phyloP scores from a whole-genome alignment of 2,797 vertebrate genomes.

The Malacoctenus gilli region DNA sequence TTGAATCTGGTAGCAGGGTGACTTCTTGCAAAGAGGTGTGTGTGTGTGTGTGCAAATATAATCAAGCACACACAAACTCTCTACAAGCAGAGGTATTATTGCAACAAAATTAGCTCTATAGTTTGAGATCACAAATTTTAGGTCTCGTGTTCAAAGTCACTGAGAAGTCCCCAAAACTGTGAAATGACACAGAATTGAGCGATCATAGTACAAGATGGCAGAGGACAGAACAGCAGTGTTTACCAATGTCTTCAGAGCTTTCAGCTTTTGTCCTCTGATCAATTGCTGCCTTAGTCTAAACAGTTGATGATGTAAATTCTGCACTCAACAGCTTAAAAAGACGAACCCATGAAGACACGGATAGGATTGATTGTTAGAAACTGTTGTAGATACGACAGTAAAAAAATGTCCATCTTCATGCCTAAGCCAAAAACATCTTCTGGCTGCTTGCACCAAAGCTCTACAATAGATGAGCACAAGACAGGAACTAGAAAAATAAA shows the following conservation, averaged over 20 bases:
- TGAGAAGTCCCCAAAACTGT: too few relatives aligned
- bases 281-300: background rate
- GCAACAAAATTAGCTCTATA: too few relatives aligned
- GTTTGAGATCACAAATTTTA: too few relatives aligned
- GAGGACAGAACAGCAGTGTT: background rate
- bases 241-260: background rate
- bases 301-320: background rate
- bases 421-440: background rate
- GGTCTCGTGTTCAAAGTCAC: too few relatives aligned
- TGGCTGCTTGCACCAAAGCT: constrained; percentile 5
- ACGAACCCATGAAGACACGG: background rate
- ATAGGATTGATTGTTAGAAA: background rate
- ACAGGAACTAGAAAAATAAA: constrained; percentile 8
- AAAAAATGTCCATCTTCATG: background rate
- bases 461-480: background rate
- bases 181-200: background rate
- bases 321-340: background rate
- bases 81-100: too few relatives aligned
- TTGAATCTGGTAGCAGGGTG: too few relatives aligned
- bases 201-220: background rate
- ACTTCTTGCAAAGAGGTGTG: too few relatives aligned
- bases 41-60: too few relatives aligned
- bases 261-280: background rate
- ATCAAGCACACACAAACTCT: too few relatives aligned
- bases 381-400: background rate